Base-by-base conservation (phyloP, 2,113 vertebrate species). In the Cyphomyrus discorhynchus region DNA sequence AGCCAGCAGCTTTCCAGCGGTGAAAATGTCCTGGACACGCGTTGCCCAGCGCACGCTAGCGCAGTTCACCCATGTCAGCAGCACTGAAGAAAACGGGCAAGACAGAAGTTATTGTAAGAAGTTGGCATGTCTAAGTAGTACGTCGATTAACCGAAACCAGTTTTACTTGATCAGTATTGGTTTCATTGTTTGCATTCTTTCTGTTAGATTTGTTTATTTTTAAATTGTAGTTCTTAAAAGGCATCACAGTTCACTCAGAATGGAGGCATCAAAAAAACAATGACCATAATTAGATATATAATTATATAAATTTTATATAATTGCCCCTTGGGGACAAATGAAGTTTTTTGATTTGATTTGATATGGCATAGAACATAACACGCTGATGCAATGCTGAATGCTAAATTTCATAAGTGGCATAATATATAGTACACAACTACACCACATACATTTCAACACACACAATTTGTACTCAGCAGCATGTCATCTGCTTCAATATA, bases 31-130 rank as follows among this genome's bases (percentile, higher is more conserved):
- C 95, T 98, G 98, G 49, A 98, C 97, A 0, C 97, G 95, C 19
- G 98, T 98, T 50, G 98, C 98, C 98, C 97, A 98, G 45, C 97
- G 94, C 87, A 98, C 98, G 0, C 97, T 98, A 92, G 96, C 92
- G 91, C 97, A 98, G 94, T 98, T 98, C 94, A 98, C 96, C 97
- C 97, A 98, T 0, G 95, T 96, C 91, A 96, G 93, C 90, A 96
- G 91, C 93, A 96, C 96, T 88, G 39, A 45, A 35, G 10, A 27
- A 5, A 24, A 87, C 50, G 4, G 31, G 1, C 0, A 52, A 52
- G 50, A 15, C 50, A 52, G 3, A 27, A n/a, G 50, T 35, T 10
- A 56, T 45, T 86, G 82, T 62, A 53, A 42, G 74, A 39, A 46
- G 70, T 17, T 39, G 70, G 5, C 70, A 80, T 17, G 74, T 42